Evolutionary conservation across 37 sponge, comb jelly and placozoan species (phyloP).

Genomic region (Eunapius fragilis): DNA sequence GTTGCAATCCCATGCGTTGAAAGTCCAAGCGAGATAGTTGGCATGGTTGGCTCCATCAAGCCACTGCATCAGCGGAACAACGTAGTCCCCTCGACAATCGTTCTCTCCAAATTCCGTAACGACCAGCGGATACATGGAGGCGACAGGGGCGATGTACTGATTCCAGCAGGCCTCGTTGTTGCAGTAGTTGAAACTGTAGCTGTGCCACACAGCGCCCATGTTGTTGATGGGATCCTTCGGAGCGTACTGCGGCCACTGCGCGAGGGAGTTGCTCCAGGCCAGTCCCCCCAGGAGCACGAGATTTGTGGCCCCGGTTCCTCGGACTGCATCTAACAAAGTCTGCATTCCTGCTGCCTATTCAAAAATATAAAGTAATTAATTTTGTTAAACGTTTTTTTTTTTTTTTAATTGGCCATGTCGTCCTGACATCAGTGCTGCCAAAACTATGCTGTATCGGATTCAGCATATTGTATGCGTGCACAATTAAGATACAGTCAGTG

Average conservation of each 20-base stretch:
- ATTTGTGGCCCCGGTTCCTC: constrained; percentile 24
- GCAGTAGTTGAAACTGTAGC: constrained; percentile 49
- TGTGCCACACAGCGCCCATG: constrained; percentile 18
- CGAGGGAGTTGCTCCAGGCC: constrained; percentile 22
- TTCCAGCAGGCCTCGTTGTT: constrained; percentile 27
- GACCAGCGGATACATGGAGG: neutral
- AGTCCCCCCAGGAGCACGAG: constrained; percentile 19
- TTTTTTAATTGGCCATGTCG: too few species aligned
- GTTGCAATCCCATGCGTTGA: constrained; percentile 32
- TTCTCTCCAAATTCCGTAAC: constrained; percentile 33
- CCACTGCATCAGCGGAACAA: constrained; percentile 19
- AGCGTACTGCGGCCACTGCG: constrained; percentile 7
- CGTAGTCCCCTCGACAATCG: constrained; percentile 17
- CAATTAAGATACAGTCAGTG: too few species aligned
- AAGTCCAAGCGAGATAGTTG: constrained; percentile 35
- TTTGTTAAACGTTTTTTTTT: too few species aligned
- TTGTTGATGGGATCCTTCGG: constrained; percentile 19
- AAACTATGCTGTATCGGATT: too few species aligned
- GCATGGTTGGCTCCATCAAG: neutral
- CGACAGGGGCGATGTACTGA: neutral
- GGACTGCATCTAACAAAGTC: constrained; percentile 8
- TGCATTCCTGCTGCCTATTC: constrained; percentile 23
- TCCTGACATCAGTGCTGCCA: too few species aligned
- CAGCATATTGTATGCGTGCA: too few species aligned
- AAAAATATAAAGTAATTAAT: neutral